Base-by-base conservation (phyloP, 2,113 vertebrate genomes). In the Dendrocopos noguchii region DNA sequence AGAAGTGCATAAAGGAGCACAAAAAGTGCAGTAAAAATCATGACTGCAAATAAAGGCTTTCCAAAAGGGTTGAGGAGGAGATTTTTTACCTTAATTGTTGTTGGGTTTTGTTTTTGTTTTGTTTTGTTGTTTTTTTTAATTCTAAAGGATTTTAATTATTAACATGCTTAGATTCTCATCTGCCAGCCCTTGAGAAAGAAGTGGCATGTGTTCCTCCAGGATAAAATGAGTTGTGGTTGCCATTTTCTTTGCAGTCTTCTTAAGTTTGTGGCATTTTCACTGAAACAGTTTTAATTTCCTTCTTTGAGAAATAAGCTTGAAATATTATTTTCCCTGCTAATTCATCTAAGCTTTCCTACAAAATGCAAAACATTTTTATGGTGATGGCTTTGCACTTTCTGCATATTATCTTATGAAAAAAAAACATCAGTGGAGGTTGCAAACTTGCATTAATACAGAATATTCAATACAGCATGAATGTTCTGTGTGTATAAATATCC, bases 361-460 rank as follows among this genome's bases (percentile, higher is more conserved):
- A 95, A 75, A 80, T 42, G 50, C 39, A 94, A 77, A 92, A 82
- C 20, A 24, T 42, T 74, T 34, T 73, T 24, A 67, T 88, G 17
- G 10, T 46, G 74, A 25, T 80, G 77, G 53, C 72, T 83, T 90
- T 53, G 8, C 7, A 36, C 55, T 88, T 85, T 92, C 36, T 80
- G 39, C 39, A 13, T 55, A 39, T 61, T 50, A 36, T 47, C 15
- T 22, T 61, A 79, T 6, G 16, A 90, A 94, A 93, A 68, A 84
- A 84, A 57, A 87, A 87, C 84, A 56, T 52, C 27, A 94, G 47
- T 36, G 72, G 75, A 87, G 89, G 63, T 76, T 93, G 39, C 29
- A 90, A 88, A 79, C 66, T 91, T 94, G 15, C 27, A 79, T 90
- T 96, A 46, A 74, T 95, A 94, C 94, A 50, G 93, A 60, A 16